Evolutionary conservation across 2,888 invertebrate genomes (phyloP).

Genomic region (Lochmaea crataegi): DNA sequence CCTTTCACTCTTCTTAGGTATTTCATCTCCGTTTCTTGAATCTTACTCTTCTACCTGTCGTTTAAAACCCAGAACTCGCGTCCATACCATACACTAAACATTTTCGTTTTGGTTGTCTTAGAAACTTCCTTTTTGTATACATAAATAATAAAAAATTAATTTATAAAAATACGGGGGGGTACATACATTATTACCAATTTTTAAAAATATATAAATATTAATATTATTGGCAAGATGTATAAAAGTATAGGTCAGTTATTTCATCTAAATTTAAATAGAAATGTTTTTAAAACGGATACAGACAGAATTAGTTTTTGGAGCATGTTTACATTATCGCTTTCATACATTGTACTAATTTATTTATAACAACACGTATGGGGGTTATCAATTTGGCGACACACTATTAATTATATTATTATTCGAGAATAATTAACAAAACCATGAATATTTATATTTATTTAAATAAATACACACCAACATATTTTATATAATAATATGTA

Average conservation of each 20-base stretch:
- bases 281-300: neutral
- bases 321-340: neutral
- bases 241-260: neutral
- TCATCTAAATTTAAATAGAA: neutral
- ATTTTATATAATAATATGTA: neutral
- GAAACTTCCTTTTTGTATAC: too few relatives aligned
- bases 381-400: constrained; percentile 6
- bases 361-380: neutral
- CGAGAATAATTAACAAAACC: neutral
- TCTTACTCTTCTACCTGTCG: too few relatives aligned
- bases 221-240: neutral
- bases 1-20: too few relatives aligned
- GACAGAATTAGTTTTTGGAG: neutral
- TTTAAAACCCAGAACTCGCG: too few relatives aligned
- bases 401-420: constrained; percentile 1
- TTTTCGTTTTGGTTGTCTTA: too few relatives aligned
- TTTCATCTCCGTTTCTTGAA: too few relatives aligned
- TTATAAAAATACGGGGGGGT: too few relatives aligned
- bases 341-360: neutral
- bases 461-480: neutral
- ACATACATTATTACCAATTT: too few relatives aligned
- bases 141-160: too few relatives aligned
- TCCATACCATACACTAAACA: too few relatives aligned
- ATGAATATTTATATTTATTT: neutral
- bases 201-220: too few relatives aligned